Base-by-base conservation (phyloP, 2,113 vertebrate genomes). In the Aplodontia rufa region DNA sequence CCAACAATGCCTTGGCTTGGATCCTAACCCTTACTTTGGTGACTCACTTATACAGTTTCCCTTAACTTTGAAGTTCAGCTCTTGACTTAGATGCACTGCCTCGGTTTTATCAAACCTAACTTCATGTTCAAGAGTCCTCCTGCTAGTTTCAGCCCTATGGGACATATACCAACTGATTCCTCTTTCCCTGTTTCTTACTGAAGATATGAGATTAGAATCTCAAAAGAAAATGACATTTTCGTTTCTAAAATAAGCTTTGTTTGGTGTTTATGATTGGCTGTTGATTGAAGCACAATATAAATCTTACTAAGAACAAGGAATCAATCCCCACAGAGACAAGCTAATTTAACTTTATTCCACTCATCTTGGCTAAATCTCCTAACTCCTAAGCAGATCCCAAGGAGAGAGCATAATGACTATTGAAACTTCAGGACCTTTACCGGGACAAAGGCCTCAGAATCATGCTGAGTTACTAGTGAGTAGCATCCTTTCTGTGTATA, bases 271-370 rank as follows among this genome's bases (percentile, higher is more conserved):
- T 64, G 53, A 93, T 71, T 95, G 58, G 45, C 35, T 40, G 26
- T 66, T 81, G 79, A 91, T 89, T 89, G 64, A 85, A 82, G 35
- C 78, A 85, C 7, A 62, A n/a, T 49, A 81, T n/a, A 92, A 85
- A 64, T 81, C 83, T 85, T 72, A 87, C 37, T 32, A 68, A 88
- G 53, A 89, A 81, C 72, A 93, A 88, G 28, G 28, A 13, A n/a
- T 76, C 72, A 30, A 28, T 58, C 42, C 20, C 42, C 64, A 80
- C 16, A n/a, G 17, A n/a, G 42, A 69, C 47, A 19, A 26, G 13
- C 80, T 87, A 51, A 74, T 87, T 87, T 80, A 88, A 62, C 51
- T 53, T 86, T 75, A 55, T 17, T 85, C n/a, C 2, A 12, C 14
- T 96, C 72, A 37, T 53, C 62, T 95, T 64, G n/a, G 75, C 85